Conservation (phyloP, 2,113 vertebrate genomes). For the Phoenicopterus ruber region DNA sequence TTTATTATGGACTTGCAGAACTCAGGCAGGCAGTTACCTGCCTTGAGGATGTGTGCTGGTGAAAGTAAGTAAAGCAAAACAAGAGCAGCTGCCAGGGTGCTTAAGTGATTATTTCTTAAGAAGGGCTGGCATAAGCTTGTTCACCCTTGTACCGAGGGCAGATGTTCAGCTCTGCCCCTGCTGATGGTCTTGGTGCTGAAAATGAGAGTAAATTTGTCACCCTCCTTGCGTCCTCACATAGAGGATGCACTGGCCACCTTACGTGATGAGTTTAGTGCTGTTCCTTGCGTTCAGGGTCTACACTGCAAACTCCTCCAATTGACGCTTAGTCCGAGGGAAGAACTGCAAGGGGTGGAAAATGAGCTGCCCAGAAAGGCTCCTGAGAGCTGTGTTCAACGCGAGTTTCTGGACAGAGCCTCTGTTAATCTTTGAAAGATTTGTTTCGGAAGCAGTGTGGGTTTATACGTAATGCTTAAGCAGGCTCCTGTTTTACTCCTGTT, state of each 20-base stretch:
- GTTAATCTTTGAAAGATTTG: background rate
- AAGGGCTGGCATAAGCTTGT: background rate
- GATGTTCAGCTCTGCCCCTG: background rate
- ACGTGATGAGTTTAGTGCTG: background rate
- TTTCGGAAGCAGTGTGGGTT: background rate
- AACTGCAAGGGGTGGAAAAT: background rate
- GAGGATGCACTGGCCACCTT: background rate
- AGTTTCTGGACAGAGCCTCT: background rate
- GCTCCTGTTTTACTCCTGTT: background rate
- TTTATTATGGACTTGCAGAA: background rate
- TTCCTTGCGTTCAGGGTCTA: background rate
- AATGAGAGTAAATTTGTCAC: background rate
- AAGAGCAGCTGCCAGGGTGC: background rate
- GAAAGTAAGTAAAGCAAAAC: background rate
- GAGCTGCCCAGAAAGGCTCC: background rate
- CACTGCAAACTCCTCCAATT: rapidly evolving
- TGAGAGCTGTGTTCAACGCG: background rate
- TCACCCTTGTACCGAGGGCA: background rate
- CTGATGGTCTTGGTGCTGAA: background rate
- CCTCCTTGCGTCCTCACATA: rapidly evolving
- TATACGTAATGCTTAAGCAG: background rate
- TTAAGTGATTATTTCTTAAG: background rate
- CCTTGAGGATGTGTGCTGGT: rapidly evolving
- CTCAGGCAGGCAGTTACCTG: background rate
- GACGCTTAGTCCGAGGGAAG: background rate